Percentiles rank a stretch among this genome's conserved stretches.
These are phyloP conservation scores for Lepidurus apus DNA, from an alignment of 1,140 invertebrate species.

Conservation along the genomic window DNA sequence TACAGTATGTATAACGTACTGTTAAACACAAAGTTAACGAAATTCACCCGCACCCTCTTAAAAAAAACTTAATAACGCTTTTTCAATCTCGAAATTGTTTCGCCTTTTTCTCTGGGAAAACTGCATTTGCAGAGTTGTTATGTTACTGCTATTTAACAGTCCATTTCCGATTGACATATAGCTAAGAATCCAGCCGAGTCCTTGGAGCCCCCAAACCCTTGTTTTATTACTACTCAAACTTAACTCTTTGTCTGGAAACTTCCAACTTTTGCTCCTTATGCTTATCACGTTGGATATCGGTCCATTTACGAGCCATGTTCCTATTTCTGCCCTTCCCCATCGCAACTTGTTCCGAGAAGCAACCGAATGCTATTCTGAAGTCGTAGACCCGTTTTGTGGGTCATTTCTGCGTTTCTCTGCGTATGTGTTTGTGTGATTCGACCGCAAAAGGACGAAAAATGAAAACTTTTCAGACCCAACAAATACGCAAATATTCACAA, in stretches of 20 bases:
- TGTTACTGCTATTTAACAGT: neutral
- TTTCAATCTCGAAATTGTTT: neutral
- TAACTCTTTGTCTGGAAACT: neutral
- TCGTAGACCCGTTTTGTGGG: neutral
- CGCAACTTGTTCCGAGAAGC: neutral
- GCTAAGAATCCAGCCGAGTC: neutral
- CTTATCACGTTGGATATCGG: neutral
- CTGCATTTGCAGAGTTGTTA: neutral
- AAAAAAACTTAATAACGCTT: neutral
- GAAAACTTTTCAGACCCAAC: no score
- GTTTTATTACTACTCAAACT: no score
- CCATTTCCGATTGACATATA: neutral
- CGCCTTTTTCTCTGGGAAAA: neutral
- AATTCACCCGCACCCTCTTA: no score
- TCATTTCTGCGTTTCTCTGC: no score
- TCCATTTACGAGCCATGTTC: neutral
- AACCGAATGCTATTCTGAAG: neutral
- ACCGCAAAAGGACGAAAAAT: no score
- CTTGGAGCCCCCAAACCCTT: no score
- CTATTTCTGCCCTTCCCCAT: neutral
- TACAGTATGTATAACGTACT: no score
- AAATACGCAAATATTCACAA: no score
- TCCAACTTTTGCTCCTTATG: neutral
- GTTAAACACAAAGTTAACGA: no score
- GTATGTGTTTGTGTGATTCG: no score